Base-by-base conservation (phyloP, 2,797 vertebrate genomes). In the Chelon auratus region DNA sequence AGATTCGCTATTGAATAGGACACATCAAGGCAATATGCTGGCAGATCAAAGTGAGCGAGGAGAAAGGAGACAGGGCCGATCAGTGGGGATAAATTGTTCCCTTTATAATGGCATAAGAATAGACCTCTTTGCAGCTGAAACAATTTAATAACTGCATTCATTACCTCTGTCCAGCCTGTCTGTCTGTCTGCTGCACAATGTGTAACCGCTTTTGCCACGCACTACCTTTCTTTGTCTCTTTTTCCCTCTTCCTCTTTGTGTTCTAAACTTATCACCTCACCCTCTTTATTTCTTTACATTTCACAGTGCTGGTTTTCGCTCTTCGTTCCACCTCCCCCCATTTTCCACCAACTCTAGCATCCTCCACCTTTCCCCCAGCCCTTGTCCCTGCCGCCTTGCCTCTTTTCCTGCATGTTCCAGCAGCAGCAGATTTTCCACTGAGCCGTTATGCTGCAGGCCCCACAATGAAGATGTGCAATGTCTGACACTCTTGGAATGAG, bases 111-210 rank as follows among this genome's bases (percentile, higher is more conserved):
- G 95, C 93, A 94, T 96, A 97, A 98, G 97, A 98, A 99, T 96
- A 96, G 96, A 95, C 95, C 95, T 96, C 96, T 97, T 97, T 94
- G 96, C 96, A 95, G 95, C 97, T 97, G 96, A 98, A 99, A 99
- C 97, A 97, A 98, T 99, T 99, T 99, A 97, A 99, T 98, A 98
- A 99, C 96, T 95, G 96, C 96, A 97, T 98, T 98, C 97, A 99
- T 97, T 98, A 97, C 91, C 88, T 90, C 92, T 90, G 94, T 97
- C 96, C 97, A 95, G 94, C 95, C 86, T 94, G 93, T 95, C 95
- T 77, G 72, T 87, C 85, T 86, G 82, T 87, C 85, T 87, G 72
- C 82, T 66, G 59, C 80, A 91, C 87, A 92, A 90, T 91, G 80
- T 83, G 86, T 82, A 85, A 81, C 85, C 22, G 82, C 80, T 69